Percentiles rank a stretch among this genome's conserved stretches.
phyloP scores from a whole-genome alignment of 2,113 vertebrate genomes.

The Poeciliopsis prolifica region DNA sequence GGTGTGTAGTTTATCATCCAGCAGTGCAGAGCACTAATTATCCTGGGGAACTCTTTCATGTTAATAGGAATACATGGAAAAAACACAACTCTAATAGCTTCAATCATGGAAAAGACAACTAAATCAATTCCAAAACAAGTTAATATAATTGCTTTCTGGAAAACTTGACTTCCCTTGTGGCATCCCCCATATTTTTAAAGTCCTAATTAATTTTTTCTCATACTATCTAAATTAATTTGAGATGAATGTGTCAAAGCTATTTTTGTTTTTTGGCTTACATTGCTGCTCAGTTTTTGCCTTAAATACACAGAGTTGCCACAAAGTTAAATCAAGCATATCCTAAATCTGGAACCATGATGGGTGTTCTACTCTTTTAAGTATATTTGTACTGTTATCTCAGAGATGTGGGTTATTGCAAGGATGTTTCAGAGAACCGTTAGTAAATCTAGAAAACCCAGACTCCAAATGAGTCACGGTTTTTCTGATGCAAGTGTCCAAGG shows the following conservation, averaged over 20 bases:
- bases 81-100: constrained; percentile 15
- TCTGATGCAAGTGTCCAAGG: background rate
- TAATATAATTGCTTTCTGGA: constrained; percentile 12
- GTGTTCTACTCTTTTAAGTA: background rate
- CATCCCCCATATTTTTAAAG: constrained; percentile 14
- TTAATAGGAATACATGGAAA: background rate
- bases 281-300: background rate
- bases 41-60: background rate
- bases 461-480: background rate
- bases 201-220: constrained; percentile 29
- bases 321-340: background rate
- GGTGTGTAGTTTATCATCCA: constrained; percentile 79
- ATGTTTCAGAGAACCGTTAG: background rate
- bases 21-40: background rate
- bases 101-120: constrained; percentile 9
- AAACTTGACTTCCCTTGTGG: constrained; percentile 11
- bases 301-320: background rate
- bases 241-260: background rate
- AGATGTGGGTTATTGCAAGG: background rate
- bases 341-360: background rate
- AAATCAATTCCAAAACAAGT: constrained; percentile 16
- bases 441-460: background rate
- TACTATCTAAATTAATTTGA: constrained; percentile 10
- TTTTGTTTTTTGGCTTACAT: background rate
- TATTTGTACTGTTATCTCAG: background rate